A percentile compares a stretch with the other conserved stretches of the same genome.
Evolutionary conservation across 2,888 invertebrate genomes (phyloP).

Genomic region (Drosophila mulleri): DNA sequence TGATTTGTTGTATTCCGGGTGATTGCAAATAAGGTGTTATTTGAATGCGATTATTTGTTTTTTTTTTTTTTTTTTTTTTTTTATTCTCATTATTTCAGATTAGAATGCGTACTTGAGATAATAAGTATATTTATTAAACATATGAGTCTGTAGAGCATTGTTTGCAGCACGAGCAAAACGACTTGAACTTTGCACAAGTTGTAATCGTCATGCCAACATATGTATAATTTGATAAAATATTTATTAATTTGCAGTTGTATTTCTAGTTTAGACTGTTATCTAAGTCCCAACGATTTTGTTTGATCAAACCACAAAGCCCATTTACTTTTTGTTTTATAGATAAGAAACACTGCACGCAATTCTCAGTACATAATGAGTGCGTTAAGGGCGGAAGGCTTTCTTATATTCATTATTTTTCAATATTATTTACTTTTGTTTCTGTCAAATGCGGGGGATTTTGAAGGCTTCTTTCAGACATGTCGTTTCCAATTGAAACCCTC

Average conservation of each 20-base stretch:
- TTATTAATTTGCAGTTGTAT: constrained; percentile 15
- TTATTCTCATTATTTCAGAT: constrained; percentile 7
- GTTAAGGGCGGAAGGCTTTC: background rate
- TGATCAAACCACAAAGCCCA: constrained; percentile 6
- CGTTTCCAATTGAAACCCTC: background rate
- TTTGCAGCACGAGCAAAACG: constrained; percentile 11
- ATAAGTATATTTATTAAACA: constrained; percentile 12
- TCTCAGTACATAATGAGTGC: background rate
- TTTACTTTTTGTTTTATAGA: constrained; percentile 10
- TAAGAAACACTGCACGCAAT: constrained; percentile 25
- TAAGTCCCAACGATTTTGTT: constrained; percentile 15
- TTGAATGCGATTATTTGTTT: background rate
- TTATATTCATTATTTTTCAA: background rate
- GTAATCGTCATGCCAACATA: constrained; percentile 6
- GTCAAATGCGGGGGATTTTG: background rate
- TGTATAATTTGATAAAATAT: constrained; percentile 26
- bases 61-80: too few species aligned
- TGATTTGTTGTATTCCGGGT: too few species aligned
- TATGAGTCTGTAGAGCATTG: constrained; percentile 12
- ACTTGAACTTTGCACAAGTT: constrained; percentile 23
- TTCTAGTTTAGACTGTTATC: constrained; percentile 14
- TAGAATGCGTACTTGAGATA: constrained; percentile 22
- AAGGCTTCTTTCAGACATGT: constrained; percentile 2
- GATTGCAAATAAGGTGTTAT: background rate
- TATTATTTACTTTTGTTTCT: background rate